phyloP scores from a whole-genome alignment of 2,113 vertebrate species.

The Scomber japonicus region DNA sequence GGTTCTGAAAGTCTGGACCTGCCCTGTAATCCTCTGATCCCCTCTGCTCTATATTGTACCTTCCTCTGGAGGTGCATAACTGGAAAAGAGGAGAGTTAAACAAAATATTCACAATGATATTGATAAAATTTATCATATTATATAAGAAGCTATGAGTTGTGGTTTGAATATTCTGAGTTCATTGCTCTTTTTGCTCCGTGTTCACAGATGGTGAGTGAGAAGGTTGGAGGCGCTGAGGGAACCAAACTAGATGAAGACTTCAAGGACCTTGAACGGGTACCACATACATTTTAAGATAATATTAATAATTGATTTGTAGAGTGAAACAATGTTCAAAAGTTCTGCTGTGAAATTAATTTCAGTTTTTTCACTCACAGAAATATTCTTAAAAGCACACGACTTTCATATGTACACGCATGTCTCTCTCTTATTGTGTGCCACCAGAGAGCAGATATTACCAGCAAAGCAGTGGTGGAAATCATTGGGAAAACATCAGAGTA shows the following conservation, averaged over 20 bases:
- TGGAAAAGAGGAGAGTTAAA: neutral
- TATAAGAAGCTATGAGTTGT: neutral
- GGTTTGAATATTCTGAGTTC: neutral
- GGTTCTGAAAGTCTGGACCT: neutral
- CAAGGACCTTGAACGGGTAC: conserved; percentile 95
- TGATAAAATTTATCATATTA: neutral
- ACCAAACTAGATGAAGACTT: conserved; percentile 98
- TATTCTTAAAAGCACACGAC: neutral
- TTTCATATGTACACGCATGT: neutral
- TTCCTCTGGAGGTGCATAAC: neutral
- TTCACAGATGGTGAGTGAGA: conserved; percentile 95
- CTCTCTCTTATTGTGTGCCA: conserved; percentile 8
- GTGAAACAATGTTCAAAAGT: neutral
- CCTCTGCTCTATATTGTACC: neutral
- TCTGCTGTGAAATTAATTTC: neutral
- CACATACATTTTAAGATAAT: conserved; percentile 1
- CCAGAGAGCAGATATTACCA: conserved; percentile 96
- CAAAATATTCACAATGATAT: neutral
- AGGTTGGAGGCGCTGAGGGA: conserved; percentile 97
- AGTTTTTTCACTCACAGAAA: neutral
- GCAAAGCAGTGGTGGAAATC: conserved; percentile 94
- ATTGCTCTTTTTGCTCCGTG: conserved; percentile 28
- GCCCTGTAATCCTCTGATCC: neutral
- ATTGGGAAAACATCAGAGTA: conserved; percentile 94
- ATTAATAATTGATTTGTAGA: neutral